These are phyloP conservation scores for Trissonchulus latispiculum DNA, from an alignment of 2,888 invertebrate species.

Conservation along the genomic window DNA sequence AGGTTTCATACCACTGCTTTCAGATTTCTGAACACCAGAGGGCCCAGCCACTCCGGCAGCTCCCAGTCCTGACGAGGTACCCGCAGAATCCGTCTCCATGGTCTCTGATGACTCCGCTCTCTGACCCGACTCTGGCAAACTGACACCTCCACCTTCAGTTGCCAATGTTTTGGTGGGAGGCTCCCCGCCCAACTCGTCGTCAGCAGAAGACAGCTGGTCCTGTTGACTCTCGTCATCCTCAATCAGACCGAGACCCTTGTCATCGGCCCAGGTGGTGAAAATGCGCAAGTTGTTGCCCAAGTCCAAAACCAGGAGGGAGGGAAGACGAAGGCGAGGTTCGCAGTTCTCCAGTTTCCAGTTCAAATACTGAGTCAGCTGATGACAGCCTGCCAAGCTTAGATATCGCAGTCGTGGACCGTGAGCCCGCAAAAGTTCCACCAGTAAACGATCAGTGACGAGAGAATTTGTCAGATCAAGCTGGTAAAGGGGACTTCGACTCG, in stretches of 20 bases:
- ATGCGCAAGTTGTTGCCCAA: not conserved
- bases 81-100: no score
- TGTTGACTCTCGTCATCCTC: no score
- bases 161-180: no score
- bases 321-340: not conserved
- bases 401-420: not conserved
- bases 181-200: no score
- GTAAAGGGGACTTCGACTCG: not conserved
- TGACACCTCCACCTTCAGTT: no score
- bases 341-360: not conserved
- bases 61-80: no score
- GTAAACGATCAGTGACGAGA: not conserved
- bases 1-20: no score
- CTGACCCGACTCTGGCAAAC: no score
- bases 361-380: not conserved
- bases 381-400: slow-evolving; percentile 16
- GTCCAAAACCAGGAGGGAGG: not conserved
- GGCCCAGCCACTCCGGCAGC: no score
- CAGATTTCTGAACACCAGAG: no score
- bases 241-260: not conserved
- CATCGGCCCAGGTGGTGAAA: not conserved
- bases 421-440: not conserved
- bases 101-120: no score
- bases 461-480: not conserved
- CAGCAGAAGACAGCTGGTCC: no score